phyloP scores from a whole-genome alignment of 1,140 invertebrate species.

The Caerostris darwini region DNA sequence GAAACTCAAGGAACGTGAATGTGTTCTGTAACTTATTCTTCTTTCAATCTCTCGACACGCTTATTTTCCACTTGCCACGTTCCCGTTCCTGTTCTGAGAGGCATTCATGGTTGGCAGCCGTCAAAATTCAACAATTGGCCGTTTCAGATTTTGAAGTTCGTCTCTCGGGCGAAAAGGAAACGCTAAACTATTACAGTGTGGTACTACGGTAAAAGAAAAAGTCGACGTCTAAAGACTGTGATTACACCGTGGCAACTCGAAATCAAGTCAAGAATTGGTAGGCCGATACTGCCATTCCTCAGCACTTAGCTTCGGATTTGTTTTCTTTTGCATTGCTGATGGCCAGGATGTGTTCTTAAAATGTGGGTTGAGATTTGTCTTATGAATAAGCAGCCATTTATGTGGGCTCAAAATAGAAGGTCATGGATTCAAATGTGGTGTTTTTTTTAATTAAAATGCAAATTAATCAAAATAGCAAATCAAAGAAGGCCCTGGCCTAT shows the following conservation, averaged over 20 bases:
- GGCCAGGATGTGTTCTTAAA: no score
- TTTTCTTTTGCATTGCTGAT: not conserved
- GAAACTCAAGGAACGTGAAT: not conserved
- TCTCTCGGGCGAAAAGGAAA: not conserved
- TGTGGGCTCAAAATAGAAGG: no score
- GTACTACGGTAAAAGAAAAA: slow-evolving; percentile 1
- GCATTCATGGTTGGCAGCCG: not conserved
- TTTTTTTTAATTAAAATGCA: no score
- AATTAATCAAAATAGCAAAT: no score
- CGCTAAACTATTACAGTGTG: slow-evolving; percentile 16
- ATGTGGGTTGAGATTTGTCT: no score
- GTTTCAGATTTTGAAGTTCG: not conserved
- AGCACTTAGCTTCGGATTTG: not conserved
- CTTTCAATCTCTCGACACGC: slow-evolving; percentile 1
- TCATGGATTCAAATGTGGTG: no score
- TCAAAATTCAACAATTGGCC: slow-evolving; percentile 45
- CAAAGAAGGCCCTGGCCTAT: no score
- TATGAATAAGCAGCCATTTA: no score
- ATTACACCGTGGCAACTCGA: not conserved
- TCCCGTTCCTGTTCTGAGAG: not conserved
- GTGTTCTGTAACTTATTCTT: not conserved
- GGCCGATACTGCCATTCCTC: not conserved
- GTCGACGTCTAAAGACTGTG: not conserved
- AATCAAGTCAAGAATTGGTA: not conserved
- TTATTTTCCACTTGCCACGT: not conserved